A percentile compares a stretch with the other conserved stretches of the same genome.
Evolutionary conservation across 2,888 invertebrate species (phyloP).

Genomic region (Archaeoteleia sp.): DNA sequence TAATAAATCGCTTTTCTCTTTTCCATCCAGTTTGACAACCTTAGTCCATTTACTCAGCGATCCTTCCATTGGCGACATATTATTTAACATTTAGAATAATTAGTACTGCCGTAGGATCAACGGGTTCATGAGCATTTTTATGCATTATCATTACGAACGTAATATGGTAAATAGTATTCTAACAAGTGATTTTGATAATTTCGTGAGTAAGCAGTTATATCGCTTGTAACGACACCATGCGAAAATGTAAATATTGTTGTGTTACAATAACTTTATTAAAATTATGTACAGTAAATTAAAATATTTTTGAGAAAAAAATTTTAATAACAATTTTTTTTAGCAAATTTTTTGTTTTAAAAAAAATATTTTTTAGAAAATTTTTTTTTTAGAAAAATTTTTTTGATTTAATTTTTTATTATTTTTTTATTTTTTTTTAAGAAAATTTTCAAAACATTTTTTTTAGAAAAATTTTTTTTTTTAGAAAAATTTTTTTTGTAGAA

Average conservation of each 20-base stretch:
- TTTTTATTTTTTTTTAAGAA: no score
- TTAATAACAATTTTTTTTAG: not conserved
- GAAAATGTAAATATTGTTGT: no score
- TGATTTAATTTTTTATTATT: no score
- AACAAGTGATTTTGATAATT: conserved; percentile 5
- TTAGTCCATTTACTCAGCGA: conserved; percentile 98
- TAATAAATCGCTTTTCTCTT: not conserved
- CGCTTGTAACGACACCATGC: no score
- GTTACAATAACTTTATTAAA: not conserved
- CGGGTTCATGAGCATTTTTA: not conserved
- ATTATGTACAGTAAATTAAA: not conserved
- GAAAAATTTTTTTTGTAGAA: no score
- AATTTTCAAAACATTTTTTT: no score
- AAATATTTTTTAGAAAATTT: no score
- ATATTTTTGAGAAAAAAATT: not conserved
- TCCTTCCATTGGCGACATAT: conserved; percentile 88
- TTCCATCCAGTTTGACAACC: conserved; percentile 79
- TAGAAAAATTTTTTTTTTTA: no score
- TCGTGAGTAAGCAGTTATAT: conserved; percentile 3
- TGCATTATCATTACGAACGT: conserved; percentile 3
- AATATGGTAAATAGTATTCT: no score
- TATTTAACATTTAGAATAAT: conserved; percentile 42
- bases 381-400: no score
- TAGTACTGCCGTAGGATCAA: not conserved
- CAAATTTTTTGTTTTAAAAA: conserved; percentile 23